Evolutionary conservation across 2,888 invertebrate genomes (phyloP).

Genomic region (Drosophila anomelani): DNA sequence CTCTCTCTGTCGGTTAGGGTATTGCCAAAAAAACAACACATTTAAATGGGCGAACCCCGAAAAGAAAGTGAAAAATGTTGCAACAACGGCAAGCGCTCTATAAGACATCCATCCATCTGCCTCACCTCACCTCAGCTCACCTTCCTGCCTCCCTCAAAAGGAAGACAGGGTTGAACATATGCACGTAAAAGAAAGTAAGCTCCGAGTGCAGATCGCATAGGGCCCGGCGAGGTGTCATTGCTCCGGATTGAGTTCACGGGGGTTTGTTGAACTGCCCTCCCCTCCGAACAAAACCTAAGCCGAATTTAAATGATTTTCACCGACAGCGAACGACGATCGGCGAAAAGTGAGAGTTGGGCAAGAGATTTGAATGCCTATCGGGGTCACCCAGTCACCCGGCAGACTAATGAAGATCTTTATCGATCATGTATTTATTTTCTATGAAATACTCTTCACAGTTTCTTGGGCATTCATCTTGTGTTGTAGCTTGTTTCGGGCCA

Average conservation of each 20-base stretch:
- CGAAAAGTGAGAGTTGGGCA: constrained; percentile 44
- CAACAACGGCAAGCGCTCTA: constrained; percentile 50
- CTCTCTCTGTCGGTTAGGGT: not conserved
- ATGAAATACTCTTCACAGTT: constrained; percentile 60
- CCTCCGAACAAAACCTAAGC: not conserved
- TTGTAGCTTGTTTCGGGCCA: constrained; percentile 31
- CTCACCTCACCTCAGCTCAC: not conserved
- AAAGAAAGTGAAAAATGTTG: constrained; percentile 71
- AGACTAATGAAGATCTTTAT: constrained; percentile 59
- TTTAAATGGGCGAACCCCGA: constrained; percentile 43
- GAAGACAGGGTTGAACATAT: constrained; percentile 12
- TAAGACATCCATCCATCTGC: not conserved
- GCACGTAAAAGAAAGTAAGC: constrained; percentile 61
- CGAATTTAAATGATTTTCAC: constrained; percentile 36
- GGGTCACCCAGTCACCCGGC: constrained; percentile 41
- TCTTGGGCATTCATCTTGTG: constrained; percentile 32
- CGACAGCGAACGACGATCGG: constrained; percentile 22
- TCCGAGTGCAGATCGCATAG: constrained; percentile 35
- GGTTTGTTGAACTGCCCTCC: constrained; percentile 70
- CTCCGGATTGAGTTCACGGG: constrained; percentile 69
- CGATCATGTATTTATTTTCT: constrained; percentile 48
- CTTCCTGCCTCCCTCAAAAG: constrained; percentile 14
- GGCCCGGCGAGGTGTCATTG: constrained; percentile 68
- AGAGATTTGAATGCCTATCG: constrained; percentile 48
- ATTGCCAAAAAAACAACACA: constrained; percentile 14